Base-by-base conservation (phyloP, 1,140 invertebrate species). In the Hylaeus anthracinus region DNA sequence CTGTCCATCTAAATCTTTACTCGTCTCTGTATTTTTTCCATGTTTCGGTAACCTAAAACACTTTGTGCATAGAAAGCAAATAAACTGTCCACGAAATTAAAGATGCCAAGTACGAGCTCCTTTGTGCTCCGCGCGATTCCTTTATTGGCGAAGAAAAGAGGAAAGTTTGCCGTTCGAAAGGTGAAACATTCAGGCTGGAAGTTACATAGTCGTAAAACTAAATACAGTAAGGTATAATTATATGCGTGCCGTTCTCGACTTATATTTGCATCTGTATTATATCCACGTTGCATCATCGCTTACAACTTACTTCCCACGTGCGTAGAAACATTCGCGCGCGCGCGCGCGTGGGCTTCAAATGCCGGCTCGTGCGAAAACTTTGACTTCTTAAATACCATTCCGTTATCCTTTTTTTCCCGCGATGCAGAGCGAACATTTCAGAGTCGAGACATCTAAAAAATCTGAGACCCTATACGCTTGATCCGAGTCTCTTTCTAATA, bases 191-290 rank as follows among this genome's bases (percentile, higher is more conserved):
- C 65, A 41, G 15, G 10, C 26, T 12, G 37, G 3, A 45, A 69
- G n/a, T 67, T 64, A 10, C 3, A 51, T 66, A 64, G 37, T 53
- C 58, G 37, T 79, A 63, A 80, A 80, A 66, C n/a, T 67, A 80
- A 67, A 67, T 75, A 53, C 64, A 63, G 60, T 15, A 66, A 75
- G 5, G 12, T 55, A 14, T 56, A 76, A 67, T 73, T 64, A 63
- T 61, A 56, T 79, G 61, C 80, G 70, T 78, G 69, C 71, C 43
- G 73, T 72, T 53, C 6, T 15, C 51, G 60, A 37, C 45, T 37
- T 12, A 72, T 85, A 70, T 71, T 81, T 85, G 72, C 82, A 72
- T 84, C 10, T 43, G 55, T 79, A 76, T 84, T 83, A 72, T 83
- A 72, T 77, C 72, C 80, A 48, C 10, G 56, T 86, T 86, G 70